phyloP scores from a whole-genome alignment of 2,113 vertebrate species.

The Platanista minor region DNA sequence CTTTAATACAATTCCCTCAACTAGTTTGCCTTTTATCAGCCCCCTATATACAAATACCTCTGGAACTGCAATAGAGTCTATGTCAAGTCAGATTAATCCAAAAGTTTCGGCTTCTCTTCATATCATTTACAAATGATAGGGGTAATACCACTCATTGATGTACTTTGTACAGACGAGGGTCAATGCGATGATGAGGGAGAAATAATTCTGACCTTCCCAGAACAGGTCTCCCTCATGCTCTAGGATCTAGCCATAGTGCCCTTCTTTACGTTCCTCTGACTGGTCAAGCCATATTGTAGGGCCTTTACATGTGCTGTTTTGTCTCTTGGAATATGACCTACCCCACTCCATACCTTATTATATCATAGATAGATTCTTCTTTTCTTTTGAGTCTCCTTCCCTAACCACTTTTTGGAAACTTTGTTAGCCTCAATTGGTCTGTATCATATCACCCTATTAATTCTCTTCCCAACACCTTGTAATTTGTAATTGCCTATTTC shows the following conservation, averaged over 20 bases:
- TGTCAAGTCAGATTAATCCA: background rate
- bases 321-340: background rate
- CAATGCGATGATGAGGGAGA: background rate
- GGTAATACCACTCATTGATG: background rate
- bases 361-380: background rate
- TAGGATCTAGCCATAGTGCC: background rate
- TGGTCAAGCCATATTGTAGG: background rate
- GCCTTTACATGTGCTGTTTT: background rate
- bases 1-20: background rate
- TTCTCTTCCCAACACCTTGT: background rate
- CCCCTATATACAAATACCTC: background rate
- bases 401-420: background rate
- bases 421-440: background rate
- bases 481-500: background rate
- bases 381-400: background rate
- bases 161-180: background rate
- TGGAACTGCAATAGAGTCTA: background rate
- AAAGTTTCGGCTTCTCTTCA: background rate
- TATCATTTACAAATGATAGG: background rate
- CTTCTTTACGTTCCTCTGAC: background rate
- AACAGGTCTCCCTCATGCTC: background rate
- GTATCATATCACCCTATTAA: background rate
- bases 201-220: background rate
- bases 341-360: background rate
- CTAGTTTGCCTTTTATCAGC: background rate